These are phyloP conservation scores for Heliconius nattereri DNA, from an alignment of 1,140 invertebrate genomes.

Conservation along the genomic window DNA sequence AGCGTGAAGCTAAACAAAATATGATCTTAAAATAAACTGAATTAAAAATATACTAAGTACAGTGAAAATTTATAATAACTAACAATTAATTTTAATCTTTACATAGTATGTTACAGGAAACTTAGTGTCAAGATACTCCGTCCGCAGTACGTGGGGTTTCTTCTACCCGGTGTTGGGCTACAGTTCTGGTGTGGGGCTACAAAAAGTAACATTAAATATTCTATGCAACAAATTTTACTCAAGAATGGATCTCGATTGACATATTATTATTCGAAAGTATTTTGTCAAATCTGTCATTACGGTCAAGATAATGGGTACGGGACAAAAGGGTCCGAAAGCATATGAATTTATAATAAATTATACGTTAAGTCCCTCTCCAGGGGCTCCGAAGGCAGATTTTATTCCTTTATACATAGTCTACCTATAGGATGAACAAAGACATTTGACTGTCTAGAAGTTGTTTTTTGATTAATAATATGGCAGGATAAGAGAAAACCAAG, in stretches of 20 bases:
- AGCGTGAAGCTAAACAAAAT: too few species aligned
- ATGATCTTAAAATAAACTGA: too few species aligned
- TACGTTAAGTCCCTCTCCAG: slow-evolving; percentile 46
- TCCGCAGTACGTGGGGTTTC: too few species aligned
- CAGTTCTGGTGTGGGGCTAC: too few species aligned
- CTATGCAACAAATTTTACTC: background rate
- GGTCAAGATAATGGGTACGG: background rate
- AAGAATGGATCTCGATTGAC: background rate
- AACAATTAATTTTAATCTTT: too few species aligned
- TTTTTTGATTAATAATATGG: too few species aligned
- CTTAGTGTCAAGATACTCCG: too few species aligned
- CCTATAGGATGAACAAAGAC: slow-evolving; percentile 24
- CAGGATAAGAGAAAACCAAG: too few species aligned
- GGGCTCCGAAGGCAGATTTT: slow-evolving; percentile 45
- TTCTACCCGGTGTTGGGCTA: too few species aligned
- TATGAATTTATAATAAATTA: slow-evolving; percentile 68
- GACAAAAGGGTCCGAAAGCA: slow-evolving; percentile 48
- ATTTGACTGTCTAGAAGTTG: slow-evolving; percentile 25
- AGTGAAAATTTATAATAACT: too few species aligned
- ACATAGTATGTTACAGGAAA: too few species aligned
- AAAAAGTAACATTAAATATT: background rate
- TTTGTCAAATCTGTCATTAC: slow-evolving; percentile 14
- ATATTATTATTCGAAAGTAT: background rate
- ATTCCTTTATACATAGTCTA: slow-evolving; percentile 44
- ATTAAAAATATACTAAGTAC: too few species aligned